Evolutionary conservation across 2,888 invertebrate species (phyloP).

Genomic region (Andrena flavipes): DNA sequence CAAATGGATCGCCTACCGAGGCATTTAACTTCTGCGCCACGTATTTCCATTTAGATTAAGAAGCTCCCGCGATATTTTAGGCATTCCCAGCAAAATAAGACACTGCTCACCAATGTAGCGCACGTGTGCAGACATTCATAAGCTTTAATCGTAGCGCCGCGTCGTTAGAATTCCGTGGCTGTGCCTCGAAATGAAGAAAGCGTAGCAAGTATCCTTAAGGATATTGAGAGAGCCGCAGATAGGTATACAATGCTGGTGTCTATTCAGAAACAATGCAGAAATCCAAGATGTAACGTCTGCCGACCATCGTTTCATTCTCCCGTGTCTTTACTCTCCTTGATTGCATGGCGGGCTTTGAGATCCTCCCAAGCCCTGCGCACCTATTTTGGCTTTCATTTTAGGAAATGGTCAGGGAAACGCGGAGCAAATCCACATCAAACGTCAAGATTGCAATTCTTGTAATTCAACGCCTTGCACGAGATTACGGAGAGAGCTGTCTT

Average conservation of each 20-base stretch:
- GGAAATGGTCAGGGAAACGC: slow-evolving; percentile 21
- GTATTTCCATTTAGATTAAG: slow-evolving; percentile 63
- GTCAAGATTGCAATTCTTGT: neutral
- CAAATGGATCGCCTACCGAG: slow-evolving; percentile 67
- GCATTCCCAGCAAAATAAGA: neutral
- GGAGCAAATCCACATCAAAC: slow-evolving; percentile 19
- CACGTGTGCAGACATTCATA: neutral
- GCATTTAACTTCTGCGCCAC: slow-evolving; percentile 46
- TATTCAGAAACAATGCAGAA: slow-evolving; percentile 45
- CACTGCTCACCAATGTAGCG: too few species aligned
- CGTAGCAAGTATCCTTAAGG: neutral
- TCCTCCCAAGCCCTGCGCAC: slow-evolving; percentile 20
- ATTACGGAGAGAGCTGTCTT: neutral
- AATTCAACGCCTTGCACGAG: neutral
- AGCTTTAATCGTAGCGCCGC: neutral
- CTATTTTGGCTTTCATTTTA: slow-evolving; percentile 46
- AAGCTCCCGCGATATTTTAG: slow-evolving; percentile 35
- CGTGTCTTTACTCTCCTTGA: slow-evolving; percentile 53
- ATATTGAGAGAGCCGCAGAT: slow-evolving; percentile 7
- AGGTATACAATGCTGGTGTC: neutral
- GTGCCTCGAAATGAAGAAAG: neutral
- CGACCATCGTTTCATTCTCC: slow-evolving; percentile 40
- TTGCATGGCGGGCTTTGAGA: slow-evolving; percentile 46
- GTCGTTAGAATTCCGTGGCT: neutral
- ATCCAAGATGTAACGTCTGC: slow-evolving; percentile 46